A percentile compares a stretch with the other conserved stretches of the same genome.
phyloP scores from a whole-genome alignment of 2,113 vertebrate species.

The Thalassoma bifasciatum region DNA sequence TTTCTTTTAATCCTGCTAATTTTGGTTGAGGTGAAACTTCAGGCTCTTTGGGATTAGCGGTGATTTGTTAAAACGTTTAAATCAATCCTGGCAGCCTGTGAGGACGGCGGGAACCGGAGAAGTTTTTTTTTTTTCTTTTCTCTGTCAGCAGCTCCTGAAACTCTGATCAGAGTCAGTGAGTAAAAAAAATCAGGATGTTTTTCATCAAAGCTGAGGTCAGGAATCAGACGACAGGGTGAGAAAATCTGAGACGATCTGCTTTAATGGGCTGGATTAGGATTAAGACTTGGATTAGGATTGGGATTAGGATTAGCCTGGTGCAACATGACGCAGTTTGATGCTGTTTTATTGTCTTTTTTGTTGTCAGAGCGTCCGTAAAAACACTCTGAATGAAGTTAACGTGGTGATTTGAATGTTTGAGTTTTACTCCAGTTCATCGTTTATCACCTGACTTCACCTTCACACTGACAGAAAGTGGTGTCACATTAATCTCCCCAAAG shows the following conservation, averaged over 20 bases:
- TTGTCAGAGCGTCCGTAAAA: neutral
- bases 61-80: neutral
- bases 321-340: constrained; percentile 23
- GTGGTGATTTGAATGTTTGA: neutral
- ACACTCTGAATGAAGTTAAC: neutral
- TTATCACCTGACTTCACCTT: too few species aligned
- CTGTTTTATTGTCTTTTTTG: neutral
- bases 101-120: neutral
- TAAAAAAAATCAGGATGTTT: too few species aligned
- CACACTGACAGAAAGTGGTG: too few species aligned
- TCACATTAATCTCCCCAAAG: too few species aligned
- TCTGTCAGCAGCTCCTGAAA: neutral
- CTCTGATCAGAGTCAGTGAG: neutral
- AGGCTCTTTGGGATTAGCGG: neutral
- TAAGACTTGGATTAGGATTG: constrained; percentile 38
- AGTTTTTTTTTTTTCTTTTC: neutral
- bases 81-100: neutral
- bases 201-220: neutral
- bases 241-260: neutral
- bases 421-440: too few species aligned
- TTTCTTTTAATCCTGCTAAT: constrained; percentile 1
- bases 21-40: neutral
- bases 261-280: constrained; percentile 42
- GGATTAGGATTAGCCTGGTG: constrained; percentile 31
- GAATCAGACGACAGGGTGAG: neutral